Evolutionary conservation across 2,888 invertebrate species (phyloP), one percentile per base, ranked within the genome.

Genomic region (Zygothrica quintamaculata): DNA sequence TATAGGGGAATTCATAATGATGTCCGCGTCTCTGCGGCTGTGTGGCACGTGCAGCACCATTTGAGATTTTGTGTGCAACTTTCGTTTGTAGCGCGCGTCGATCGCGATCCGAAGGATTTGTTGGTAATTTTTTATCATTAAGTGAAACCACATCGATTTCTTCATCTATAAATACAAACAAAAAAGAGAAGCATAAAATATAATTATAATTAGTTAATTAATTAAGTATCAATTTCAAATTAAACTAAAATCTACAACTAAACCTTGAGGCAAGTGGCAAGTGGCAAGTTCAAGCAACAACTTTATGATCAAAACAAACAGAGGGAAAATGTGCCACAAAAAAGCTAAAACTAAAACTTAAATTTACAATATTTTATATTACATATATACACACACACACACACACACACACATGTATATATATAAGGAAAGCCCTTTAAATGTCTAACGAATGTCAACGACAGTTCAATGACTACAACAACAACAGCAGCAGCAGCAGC

Each of bases 101-200:
- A 89, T 95, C 95, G 67, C 93, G 93, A 26, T 92, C 93, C 13
- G 94, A 94, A 9, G 95, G 95, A 89, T 94, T 93, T 62, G 94
- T 94, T 22, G 95, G 95, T 46, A 95, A 89, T 78, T 84, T 89
- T 68, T 91, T 92, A 62, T 93, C 94, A 66, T 94, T 94, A 71
- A 95, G 92, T 0, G 95, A 94, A 50, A 96, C 96, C 51, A 96
- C 96, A 89, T 96, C 96, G 88, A 96, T 96, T 93, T 96, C 95
- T 92, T 96, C 96, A 73, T 91, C 91, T 90, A 22, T 22, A 3
- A 22, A 3, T 2, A 9, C 15, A 34, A 44, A 39, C 22, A 11
- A 12, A 36, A 6, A 22, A 31, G 11, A 9, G 18, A 22, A 22
- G 18, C 18, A n/a, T n/a, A n/a, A n/a, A n/a, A n/a, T n/a, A n/a